Conservation (phyloP, 1,140 invertebrate genomes). For the Zaprionus davidi region DNA sequence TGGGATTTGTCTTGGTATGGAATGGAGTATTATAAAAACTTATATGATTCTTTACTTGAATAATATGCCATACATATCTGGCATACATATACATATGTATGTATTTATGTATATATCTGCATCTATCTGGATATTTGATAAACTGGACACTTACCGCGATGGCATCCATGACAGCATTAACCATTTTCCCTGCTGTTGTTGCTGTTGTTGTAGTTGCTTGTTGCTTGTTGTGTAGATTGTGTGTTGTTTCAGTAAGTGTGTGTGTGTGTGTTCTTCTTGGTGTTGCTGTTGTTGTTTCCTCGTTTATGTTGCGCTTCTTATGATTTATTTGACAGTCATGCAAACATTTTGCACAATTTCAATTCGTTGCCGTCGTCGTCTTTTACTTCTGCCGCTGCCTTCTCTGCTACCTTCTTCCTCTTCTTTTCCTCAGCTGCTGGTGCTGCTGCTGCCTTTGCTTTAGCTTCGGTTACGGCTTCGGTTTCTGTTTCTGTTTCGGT, state of each 20-base stretch:
- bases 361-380: conserved; percentile 42
- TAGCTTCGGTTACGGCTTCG: conserved; percentile 27
- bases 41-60: no score
- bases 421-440: neutral
- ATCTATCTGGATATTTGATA: conserved; percentile 1
- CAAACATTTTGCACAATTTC: conserved; percentile 71
- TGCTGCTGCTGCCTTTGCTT: conserved; percentile 20
- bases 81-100: neutral
- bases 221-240: neutral
- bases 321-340: conserved; percentile 73
- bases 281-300: conserved; percentile 12
- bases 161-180: conserved; percentile 83
- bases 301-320: conserved; percentile 42
- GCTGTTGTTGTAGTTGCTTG: conserved; percentile 10
- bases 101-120: neutral
- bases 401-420: neutral
- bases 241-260: conserved; percentile 20
- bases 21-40: neutral
- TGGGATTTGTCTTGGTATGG: neutral
- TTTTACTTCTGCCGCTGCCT: conserved; percentile 11
- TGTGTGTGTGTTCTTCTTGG: conserved; percentile 16
- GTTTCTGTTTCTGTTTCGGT: conserved; percentile 19
- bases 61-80: neutral
- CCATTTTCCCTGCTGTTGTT: conserved; percentile 58
- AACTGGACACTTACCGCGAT: conserved; percentile 84